Base-by-base conservation (phyloP, 2,888 invertebrate genomes). In the Pantelozetes paolii region DNA sequence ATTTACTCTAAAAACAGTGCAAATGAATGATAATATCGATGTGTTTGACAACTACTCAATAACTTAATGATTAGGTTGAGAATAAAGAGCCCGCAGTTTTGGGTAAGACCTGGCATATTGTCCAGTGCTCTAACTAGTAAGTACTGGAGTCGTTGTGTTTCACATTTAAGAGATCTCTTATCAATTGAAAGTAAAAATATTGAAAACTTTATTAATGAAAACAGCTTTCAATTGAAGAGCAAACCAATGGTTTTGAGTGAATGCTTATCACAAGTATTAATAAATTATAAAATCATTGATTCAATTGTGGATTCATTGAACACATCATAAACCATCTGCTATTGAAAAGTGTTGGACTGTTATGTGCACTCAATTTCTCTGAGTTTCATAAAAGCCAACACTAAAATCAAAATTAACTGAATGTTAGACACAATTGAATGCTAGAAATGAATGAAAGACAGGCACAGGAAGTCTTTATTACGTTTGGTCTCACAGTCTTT, bases 321-420 rank as follows among this genome's bases (percentile, higher is more conserved):
- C 64, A 64, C 64, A 64, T 64, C 64, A 64, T 64, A 64, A 64
- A 64, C 36, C 64, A 64, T 64, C 64, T 64, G 64, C 64, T 64
- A 64, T 64, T 64, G 20, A 64, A 64, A 64, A 64, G 64, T 64
- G 64, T 64, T 64, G 64, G 36, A 32, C 13, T 45, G 45, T 45
- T n/a, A 23, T 54, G 54, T 62, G 64, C 40, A 20, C 64, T 62
- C 64, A 26, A 9, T 20, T 20, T 20, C 2, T 54, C 9, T 54
- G 36, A 64, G 40, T 40, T 57, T 26, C 28, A 30, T 57, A 18
- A 57, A 30, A 57, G 28, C 28, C 15, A 57, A 57, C 28, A 57
- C 64, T 20, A 64, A 64, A 64, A 64, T 20, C 32, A 15, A 62
- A 64, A 9, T 64, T 57, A 57, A 28, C 30, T 40, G 20, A 54